Percentiles rank a stretch among this genome's conserved stretches.
Conservation (phyloP, 2,797 vertebrate species). For the Sparidentex hasta region DNA sequence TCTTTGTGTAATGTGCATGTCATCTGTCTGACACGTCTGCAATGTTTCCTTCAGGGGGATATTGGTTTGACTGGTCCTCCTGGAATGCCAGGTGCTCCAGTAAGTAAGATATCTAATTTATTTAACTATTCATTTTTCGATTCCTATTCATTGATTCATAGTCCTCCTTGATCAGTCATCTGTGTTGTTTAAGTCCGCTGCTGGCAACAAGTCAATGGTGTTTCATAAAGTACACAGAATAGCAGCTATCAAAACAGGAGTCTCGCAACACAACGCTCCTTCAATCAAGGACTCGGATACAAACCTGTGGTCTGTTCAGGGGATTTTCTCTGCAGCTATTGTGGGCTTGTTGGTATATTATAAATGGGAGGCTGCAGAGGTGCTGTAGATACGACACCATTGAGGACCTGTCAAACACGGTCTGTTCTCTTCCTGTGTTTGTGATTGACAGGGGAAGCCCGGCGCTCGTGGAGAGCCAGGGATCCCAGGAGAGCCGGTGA, state of each 20-base stretch:
- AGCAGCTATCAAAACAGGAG: conserved; percentile 32
- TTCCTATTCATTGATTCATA: conserved; percentile 19
- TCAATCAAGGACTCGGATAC: conserved; percentile 12
- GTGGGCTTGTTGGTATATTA: conserved; percentile 34
- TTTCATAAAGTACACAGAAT: conserved; percentile 36
- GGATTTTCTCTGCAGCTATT: conserved; percentile 34
- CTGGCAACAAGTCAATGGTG: conserved; percentile 45
- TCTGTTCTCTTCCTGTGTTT: conserved; percentile 65
- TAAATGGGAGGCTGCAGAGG: conserved; percentile 58
- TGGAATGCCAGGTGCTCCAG: conserved; percentile 87
- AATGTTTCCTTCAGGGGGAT: conserved; percentile 90
- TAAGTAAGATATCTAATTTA: conserved; percentile 80
- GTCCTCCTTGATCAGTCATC: conserved; percentile 47
- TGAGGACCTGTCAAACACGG: conserved; percentile 72
- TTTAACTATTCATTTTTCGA: background rate
- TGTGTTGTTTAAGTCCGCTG: conserved; percentile 53
- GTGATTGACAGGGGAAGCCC: conserved; percentile 91
- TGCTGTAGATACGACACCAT: conserved; percentile 65
- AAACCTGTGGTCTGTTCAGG: conserved; percentile 10
- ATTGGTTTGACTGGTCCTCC: conserved; percentile 89
- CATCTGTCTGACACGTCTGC: conserved; percentile 39
- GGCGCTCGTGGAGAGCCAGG: conserved; percentile 91
- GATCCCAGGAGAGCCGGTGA: conserved; percentile 95
- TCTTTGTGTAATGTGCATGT: conserved; percentile 25
- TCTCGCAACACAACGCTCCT: conserved; percentile 3